A percentile compares a stretch with the other conserved stretches of the same genome.
These are phyloP conservation scores for Eupithecia vulgata DNA, from an alignment of 2,888 invertebrate species.

Conservation along the genomic window DNA sequence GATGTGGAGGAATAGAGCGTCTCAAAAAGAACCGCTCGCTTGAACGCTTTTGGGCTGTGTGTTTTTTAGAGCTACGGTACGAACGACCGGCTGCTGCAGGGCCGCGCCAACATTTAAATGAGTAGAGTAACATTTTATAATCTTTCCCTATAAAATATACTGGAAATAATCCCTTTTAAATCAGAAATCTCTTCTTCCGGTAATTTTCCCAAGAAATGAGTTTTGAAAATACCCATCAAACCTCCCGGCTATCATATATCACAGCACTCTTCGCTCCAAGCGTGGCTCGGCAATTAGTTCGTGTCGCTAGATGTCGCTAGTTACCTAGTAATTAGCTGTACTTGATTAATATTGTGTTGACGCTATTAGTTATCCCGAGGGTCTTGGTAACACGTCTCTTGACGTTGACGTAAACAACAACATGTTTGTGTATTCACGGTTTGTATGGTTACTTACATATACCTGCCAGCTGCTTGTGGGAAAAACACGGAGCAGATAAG, in stretches of 20 bases:
- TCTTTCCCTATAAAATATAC: too few species aligned
- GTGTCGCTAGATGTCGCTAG: conserved; percentile 38
- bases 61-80: too few species aligned
- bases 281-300: conserved; percentile 27
- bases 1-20: neutral
- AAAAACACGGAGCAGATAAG: neutral
- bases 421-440: conserved; percentile 22
- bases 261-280: conserved; percentile 8
- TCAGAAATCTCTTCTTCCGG: too few species aligned
- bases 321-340: conserved; percentile 37
- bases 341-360: conserved; percentile 38
- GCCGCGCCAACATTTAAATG: too few species aligned
- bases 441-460: neutral
- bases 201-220: too few species aligned
- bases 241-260: neutral
- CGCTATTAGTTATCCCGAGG: conserved; percentile 34
- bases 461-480: neutral
- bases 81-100: too few species aligned
- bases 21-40: too few species aligned
- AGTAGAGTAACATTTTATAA: too few species aligned
- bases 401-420: conserved; percentile 27
- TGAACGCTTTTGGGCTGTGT: too few species aligned
- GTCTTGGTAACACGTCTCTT: conserved; percentile 29
- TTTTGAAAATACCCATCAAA: neutral
- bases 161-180: too few species aligned